Base-by-base conservation (phyloP, 2,888 invertebrate species). In the Muschampia staudingeri region DNA sequence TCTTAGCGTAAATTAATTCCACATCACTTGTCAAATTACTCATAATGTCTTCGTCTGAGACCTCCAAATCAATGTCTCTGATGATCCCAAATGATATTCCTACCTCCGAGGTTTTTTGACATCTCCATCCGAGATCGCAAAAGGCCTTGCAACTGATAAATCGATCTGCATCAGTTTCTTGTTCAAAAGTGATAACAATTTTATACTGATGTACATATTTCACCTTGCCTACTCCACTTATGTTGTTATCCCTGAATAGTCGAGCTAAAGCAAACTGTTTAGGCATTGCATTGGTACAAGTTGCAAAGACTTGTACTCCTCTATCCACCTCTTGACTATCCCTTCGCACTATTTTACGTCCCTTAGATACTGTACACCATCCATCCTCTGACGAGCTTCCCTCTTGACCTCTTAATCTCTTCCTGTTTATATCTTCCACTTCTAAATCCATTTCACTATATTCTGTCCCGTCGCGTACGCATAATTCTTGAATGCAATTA, bases 11-110 rank as follows among this genome's bases (percentile, higher is more conserved):
- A 5, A 81, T 14, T 14, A 83, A 40, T 42, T 82, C 73, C 14
- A 42, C n/a, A 16, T 81, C 76, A 69, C 80, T 75, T 7, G n/a
- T 16, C 7, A 86, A 11, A n/a, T 81, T 79, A 5, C 70, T 73
- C n/a, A 80, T 16, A 3, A 86, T 73, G 3, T 86, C 85, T 14
- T 61, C 61, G 7, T 61, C 61, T 12, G 61, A 12, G 12, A 61
- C 61, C 4, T 61, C 61, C 12, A 61, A n/a, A 25, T 61, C 61
- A 25, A 61, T 61, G 12, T 61, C 8, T 25, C 61, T 61, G 25
- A 61, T 61, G 1, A 61, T 30, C 61, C 61, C 61, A 61, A 30
- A 61, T 25, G 61, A 61, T 61, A 61, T 61, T 11, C 25, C 25
- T 1, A 61, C 61, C 25, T 61, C 61, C 5, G 61, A 61, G 11